phyloP scores from a whole-genome alignment of 2,888 invertebrate genomes.

The Caenorhabditis sp. region DNA sequence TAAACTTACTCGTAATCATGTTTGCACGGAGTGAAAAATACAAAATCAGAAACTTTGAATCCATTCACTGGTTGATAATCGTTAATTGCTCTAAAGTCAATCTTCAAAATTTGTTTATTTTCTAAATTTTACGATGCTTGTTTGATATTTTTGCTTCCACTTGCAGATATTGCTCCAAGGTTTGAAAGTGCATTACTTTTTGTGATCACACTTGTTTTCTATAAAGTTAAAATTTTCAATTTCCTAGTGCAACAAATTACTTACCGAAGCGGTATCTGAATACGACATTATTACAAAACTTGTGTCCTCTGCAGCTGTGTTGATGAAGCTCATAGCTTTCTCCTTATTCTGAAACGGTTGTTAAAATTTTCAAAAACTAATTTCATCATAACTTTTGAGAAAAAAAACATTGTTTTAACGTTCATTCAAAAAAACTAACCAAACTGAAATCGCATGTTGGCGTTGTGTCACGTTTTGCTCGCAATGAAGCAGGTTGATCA shows the following conservation, averaged over 20 bases:
- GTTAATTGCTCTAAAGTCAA: constrained; percentile 13
- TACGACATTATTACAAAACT: constrained; percentile 33
- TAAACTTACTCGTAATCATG: constrained; percentile 17
- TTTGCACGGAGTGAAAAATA: constrained; percentile 38
- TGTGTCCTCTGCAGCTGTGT: not conserved
- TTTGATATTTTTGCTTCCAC: not conserved
- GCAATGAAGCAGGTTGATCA: not conserved
- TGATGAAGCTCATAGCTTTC: constrained; percentile 8
- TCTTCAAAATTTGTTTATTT: not conserved
- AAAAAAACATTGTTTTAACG: not conserved
- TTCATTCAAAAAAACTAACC: constrained; percentile 6
- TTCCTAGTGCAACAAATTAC: too few relatives aligned
- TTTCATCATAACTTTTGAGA: not conserved
- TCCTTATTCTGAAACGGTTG: constrained; percentile 36
- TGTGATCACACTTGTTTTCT: not conserved
- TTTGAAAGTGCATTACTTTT: not conserved
- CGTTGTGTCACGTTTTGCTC: constrained; percentile 34
- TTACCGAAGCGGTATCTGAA: constrained; percentile 19
- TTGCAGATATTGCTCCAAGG: not conserved
- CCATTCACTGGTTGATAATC: constrained; percentile 12
- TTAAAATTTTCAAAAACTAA: too few relatives aligned
- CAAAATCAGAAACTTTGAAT: constrained; percentile 20
- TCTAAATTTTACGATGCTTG: constrained; percentile 6
- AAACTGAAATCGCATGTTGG: constrained; percentile 13
- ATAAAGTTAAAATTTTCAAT: not conserved